A percentile compares a stretch with the other conserved stretches of the same genome.
Conservation (phyloP, 1,140 invertebrate species). For the Harlomillsia oculata region DNA sequence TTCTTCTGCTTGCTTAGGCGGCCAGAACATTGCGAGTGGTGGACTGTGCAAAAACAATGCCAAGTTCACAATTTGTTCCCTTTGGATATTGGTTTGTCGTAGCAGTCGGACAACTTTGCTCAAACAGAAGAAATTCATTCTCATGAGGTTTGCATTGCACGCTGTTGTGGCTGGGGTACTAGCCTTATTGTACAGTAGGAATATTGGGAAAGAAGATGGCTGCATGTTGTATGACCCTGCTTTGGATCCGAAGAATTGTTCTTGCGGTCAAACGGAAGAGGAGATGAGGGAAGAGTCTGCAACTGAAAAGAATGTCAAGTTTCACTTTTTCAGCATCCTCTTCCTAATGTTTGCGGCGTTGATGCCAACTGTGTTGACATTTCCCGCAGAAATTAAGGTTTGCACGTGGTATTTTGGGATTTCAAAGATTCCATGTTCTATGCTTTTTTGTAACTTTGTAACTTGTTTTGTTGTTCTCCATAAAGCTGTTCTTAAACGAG, state of each 20-base stretch:
- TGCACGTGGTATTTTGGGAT: too few species aligned
- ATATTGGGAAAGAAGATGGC: slow-evolving; percentile 5
- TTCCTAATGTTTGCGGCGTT: slow-evolving; percentile 20
- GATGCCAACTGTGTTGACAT: slow-evolving; percentile 17
- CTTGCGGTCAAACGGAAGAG: neutral
- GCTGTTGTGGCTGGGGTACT: slow-evolving; percentile 7
- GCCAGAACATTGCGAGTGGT: neutral
- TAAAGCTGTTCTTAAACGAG: slow-evolving; percentile 16
- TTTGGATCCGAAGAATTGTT: neutral
- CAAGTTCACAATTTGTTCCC: neutral
- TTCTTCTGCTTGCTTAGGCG: neutral
- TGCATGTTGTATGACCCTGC: neutral
- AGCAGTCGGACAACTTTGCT: neutral
- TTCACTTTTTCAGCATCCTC: slow-evolving; percentile 21
- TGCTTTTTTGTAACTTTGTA: neutral
- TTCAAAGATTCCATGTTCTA: neutral
- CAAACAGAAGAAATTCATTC: slow-evolving; percentile 8
- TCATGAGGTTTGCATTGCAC: slow-evolving; percentile 9
- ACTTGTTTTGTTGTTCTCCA: neutral
- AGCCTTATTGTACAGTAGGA: slow-evolving; percentile 1
- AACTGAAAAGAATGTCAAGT: slow-evolving; percentile 10
- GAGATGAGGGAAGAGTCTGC: slow-evolving; percentile 1
- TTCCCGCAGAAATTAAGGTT: slow-evolving; percentile 18
- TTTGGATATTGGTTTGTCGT: slow-evolving; percentile 7
- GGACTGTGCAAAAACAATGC: slow-evolving; percentile 5